Percentiles rank a stretch among this genome's conserved stretches.
phyloP scores from a whole-genome alignment of 2,113 vertebrate species.

The Pterocles burchelli region DNA sequence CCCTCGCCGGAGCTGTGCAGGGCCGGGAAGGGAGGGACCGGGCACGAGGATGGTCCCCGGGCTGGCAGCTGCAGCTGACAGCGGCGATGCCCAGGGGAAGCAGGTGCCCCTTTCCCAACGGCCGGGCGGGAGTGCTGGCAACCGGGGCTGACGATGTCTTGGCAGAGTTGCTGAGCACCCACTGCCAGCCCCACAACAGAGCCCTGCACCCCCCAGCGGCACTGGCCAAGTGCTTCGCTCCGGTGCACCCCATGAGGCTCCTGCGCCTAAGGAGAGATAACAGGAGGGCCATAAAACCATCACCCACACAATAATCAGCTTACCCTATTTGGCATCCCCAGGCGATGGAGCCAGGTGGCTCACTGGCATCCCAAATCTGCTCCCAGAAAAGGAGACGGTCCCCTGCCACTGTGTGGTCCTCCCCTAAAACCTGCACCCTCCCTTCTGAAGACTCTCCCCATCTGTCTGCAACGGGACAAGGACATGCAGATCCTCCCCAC shows the following conservation, averaged over 20 bases:
- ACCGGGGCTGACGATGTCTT: background rate
- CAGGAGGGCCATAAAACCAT: background rate
- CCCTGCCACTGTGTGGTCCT: background rate
- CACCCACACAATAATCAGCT: fast-evolving
- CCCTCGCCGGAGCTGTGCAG: background rate
- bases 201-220: background rate
- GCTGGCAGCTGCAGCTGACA: background rate
- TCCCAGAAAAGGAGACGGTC: fast-evolving
- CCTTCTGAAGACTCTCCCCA: background rate
- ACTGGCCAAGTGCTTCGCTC: background rate
- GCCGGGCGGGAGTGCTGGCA: background rate
- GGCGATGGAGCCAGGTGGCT: fast-evolving
- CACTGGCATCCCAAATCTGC: background rate
- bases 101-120: background rate
- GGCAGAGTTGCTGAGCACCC: background rate
- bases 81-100: background rate
- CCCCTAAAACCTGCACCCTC: fast-evolving
- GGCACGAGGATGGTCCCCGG: fast-evolving
- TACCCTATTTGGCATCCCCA: background rate
- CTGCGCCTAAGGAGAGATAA: background rate
- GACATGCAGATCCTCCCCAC: fast-evolving
- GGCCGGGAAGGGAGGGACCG: background rate
- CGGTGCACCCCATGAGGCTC: fast-evolving
- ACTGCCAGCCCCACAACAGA: background rate
- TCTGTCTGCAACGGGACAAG: background rate